Evolutionary conservation across 2,113 vertebrate genomes (phyloP), one percentile per base, ranked within the genome.

Genomic region (Columba janthina): DNA sequence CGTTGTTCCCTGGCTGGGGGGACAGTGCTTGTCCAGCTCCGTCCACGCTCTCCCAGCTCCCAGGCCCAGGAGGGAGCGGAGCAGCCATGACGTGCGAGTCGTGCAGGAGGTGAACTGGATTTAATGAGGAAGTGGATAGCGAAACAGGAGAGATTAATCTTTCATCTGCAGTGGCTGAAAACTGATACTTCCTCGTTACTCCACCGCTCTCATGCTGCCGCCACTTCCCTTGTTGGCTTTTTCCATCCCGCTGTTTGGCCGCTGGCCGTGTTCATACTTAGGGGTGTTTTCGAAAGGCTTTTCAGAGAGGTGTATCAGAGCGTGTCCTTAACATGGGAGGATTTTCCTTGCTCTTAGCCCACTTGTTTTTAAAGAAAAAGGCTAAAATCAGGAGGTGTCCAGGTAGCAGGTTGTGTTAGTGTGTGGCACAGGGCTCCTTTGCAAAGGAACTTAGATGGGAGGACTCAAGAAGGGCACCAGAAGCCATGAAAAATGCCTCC

Each of bases 61-160:
- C 1, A 4, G 66, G 71, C 28, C 38, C 46, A 10, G 75, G 2
- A 17, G 44, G 28, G 26, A 2, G 9, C 36, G 9, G 44, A 60
- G 42, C 87, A 32, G 72, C 70, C 28, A 53, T 2, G 25, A 0
- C 0, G 1, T 10, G 12, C 0, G 5, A 12, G 50, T 5, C 0
- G 0, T 0, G 0, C 48, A 13, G 86, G 36, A 64, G 26, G 58
- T 44, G 93, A 88, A 48, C 62, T 34, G 70, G 11, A 0, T 65
- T 25, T 17, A 1, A 8, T 17, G 61, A 34, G 87, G 93, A 95
- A 92, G 78, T 12, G 0, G 4, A 4, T 0, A 42, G 46, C 1
- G 62, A 77, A 91, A 79, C 74, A 1, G 31, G 89, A 75, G 73
- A 67, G 34, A 31, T 64, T 71, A 58, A 84, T 81, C 77, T 67